A percentile compares a stretch with the other conserved stretches of the same genome.
These are phyloP conservation scores for Gymnogyps californianus DNA, from an alignment of 2,113 vertebrate genomes.

Conservation along the genomic window DNA sequence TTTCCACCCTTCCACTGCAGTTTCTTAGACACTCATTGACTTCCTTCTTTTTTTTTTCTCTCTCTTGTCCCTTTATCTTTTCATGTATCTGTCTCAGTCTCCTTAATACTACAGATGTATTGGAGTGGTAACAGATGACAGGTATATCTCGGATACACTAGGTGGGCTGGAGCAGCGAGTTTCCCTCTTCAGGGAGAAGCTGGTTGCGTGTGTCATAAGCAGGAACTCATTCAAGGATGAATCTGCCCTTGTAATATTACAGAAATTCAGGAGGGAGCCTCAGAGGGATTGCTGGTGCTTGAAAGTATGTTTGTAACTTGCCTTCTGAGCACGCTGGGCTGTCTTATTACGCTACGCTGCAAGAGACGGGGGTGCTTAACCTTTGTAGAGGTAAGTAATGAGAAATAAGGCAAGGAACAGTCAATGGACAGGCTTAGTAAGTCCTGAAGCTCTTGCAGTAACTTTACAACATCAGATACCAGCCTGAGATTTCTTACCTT, in stretches of 20 bases:
- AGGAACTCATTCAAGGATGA: background rate
- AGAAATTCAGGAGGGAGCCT: background rate
- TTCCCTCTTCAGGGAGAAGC: background rate
- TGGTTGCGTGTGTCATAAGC: background rate
- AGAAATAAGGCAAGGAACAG: background rate
- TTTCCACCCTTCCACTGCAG: background rate
- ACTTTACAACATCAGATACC: background rate
- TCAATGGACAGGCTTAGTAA: background rate
- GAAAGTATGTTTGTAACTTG: background rate
- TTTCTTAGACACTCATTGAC: background rate
- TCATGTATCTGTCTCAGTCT: fast-evolving
- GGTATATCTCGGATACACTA: background rate
- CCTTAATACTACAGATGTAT: background rate
- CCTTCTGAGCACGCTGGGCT: background rate
- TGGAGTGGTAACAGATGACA: background rate
- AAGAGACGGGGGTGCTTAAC: background rate
- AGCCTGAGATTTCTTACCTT: background rate
- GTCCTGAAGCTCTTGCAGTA: background rate
- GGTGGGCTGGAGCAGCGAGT: background rate
- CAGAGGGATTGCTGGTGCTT: background rate
- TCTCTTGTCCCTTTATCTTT: background rate
- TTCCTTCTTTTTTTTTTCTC: background rate
- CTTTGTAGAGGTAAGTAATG: background rate
- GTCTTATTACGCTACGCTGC: background rate
- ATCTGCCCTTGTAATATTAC: background rate